Base-by-base conservation (phyloP, 2,888 invertebrate genomes). In the Hydraecia micacea region DNA sequence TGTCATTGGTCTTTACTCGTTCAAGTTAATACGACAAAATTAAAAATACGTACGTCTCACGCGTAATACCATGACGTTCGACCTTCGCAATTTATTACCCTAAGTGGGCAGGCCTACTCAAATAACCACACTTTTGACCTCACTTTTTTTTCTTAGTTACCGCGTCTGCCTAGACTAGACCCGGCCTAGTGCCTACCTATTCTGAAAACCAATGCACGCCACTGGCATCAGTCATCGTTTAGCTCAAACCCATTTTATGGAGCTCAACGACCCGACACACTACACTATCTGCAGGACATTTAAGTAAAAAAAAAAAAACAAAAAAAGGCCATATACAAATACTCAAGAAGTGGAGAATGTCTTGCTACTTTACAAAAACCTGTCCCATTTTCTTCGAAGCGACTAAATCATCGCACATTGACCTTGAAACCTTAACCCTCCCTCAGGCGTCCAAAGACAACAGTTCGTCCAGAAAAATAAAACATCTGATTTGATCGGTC, bases 401-500 rank as follows among this genome's bases (percentile, higher is more conserved):
- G 1, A 28, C 13, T 28, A 46, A 9, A 36, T n/a, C 39, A 6
- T 65, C n/a, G 9, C 21, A 11, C 25, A 25, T 65, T 21, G 73
- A 39, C 25, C 63, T 8, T 8, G 2, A 32, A 73, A 39, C 21
- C 8, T 11, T 18, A 3, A 49, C 15, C 42, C 18, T 65, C 18
- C 58, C 69, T 28, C 42, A 81, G 60, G 52, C 49, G 32, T 46
- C 46, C n/a, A 42, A 52, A 0, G 66, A 42, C 52, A 55, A n/a
- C 8, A 21, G 81, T 42, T 65, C 15, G 55, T n/a, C 18, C 25
- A 66, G 7, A 73, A 70, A 62, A 71, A 69, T 66, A 77, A 62
- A 70, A 67, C 39, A 66, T 77, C 58, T 52, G 62, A 81, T 81
- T 77, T 83, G 81, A 70, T 69, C 72, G 69, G 69, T 46, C 76